Base-by-base conservation (phyloP, 2,888 invertebrate genomes). In the Aspidiotus destructor region DNA sequence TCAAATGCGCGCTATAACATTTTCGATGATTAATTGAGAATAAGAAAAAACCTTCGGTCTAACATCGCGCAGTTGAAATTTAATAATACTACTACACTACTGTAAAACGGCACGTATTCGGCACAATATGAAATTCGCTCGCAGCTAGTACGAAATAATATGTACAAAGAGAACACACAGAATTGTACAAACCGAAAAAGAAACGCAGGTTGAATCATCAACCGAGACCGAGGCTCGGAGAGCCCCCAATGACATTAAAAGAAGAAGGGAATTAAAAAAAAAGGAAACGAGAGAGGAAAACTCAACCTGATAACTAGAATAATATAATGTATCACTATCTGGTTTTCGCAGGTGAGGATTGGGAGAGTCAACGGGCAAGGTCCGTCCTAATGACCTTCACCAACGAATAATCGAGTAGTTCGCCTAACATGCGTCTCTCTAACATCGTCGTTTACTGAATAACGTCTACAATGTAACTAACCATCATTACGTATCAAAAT, bases 361-460 rank as follows among this genome's bases (percentile, higher is more conserved):
- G 48, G 48, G 48, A 48, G 48, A 48, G 48, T 48, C 48, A 48
- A 48, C n/a, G 48, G 48, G 48, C 48, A 48, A 48, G 48, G 48
- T 48, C 48, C 48, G 48, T 48, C 48, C n/a, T 48, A n/a, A n/a
- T 48, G 48, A 48, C 48, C 48, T 48, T 48, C 48, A 48, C 48
- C 48, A n/a, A 48, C 48, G 48, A n/a, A 48, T n/a, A 48, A 48
- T n/a, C 10, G n/a, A 48, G n/a, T 48, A 48, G n/a, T 48, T 28
- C 28, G 28, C 28, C 28, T 28, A 28, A 28, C 28, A 28, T 28
- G 5, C 28, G 28, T 28, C 28, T 28, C 28, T 28, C 28, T n/a
- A n/a, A 28, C 28, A 28, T 28, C 28, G 28, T 28, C 28, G 28
- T 28, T 28, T 28, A 28, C 28, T 28, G 28, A 1, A 28, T 28